Percentiles rank a stretch among this genome's conserved stretches.
Evolutionary conservation across 2,797 vertebrate genomes (phyloP).

Genomic region (Gymnoscopelus braueri): DNA sequence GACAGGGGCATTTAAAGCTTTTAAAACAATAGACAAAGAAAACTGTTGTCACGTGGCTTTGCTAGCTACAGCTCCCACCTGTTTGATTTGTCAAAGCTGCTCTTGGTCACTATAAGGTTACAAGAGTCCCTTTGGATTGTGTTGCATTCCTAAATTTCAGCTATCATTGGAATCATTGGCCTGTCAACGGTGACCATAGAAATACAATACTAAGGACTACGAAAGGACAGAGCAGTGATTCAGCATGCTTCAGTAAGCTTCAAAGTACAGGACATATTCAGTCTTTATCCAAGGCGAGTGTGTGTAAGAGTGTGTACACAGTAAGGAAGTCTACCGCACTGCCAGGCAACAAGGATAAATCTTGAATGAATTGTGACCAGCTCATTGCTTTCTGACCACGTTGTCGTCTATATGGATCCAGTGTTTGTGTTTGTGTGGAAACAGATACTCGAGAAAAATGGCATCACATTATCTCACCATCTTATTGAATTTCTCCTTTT

Average conservation of each 20-base stretch:
- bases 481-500: constrained; percentile 43
- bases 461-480: constrained; percentile 33
- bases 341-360: constrained; percentile 53
- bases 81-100: constrained; percentile 79
- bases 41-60: constrained; percentile 21
- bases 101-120: constrained; percentile 62
- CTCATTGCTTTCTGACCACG: constrained; percentile 34
- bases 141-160: constrained; percentile 41
- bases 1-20: constrained; percentile 67
- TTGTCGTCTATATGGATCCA: constrained; percentile 36
- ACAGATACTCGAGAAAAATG: constrained; percentile 35
- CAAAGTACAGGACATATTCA: constrained; percentile 73
- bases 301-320: constrained; percentile 69
- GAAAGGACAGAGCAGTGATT: constrained; percentile 54
- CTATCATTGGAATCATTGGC: constrained; percentile 31
- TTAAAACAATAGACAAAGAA: constrained; percentile 26
- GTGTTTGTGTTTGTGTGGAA: constrained; percentile 14
- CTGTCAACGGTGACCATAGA: constrained; percentile 47
- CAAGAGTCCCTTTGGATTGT: constrained; percentile 66
- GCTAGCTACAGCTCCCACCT: constrained; percentile 50
- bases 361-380: constrained; percentile 39
- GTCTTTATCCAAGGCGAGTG: constrained; percentile 69
- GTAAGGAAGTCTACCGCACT: constrained; percentile 43
- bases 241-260: constrained; percentile 78
- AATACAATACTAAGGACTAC: constrained; percentile 57